Evolutionary conservation across 2,113 vertebrate species (phyloP).

Genomic region (Erythrocercus mccallii): DNA sequence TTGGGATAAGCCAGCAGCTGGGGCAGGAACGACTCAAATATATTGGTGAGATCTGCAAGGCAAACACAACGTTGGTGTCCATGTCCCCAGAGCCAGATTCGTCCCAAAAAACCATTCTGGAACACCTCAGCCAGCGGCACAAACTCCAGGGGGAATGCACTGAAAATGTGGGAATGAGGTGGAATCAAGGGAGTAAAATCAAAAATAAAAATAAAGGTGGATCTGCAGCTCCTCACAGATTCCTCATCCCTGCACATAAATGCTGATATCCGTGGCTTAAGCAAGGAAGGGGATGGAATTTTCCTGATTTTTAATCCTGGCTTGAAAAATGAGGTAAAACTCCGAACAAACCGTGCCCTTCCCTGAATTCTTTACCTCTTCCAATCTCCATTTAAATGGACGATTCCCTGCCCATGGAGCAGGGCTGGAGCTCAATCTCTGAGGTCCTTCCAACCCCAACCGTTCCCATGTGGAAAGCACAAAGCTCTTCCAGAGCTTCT

Average conservation of each 20-base stretch:
- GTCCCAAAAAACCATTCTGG: not conserved
- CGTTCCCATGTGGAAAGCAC: no score
- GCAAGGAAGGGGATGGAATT: not conserved
- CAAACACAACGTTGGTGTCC: rapidly evolving
- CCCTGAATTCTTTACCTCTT: not conserved
- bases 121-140: not conserved
- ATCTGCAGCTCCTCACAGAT: not conserved
- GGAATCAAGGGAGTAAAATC: not conserved
- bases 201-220: not conserved
- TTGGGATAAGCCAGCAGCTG: slow-evolving; percentile 98
- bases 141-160: rapidly evolving
- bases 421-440: not conserved
- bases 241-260: rapidly evolving
- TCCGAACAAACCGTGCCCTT: rapidly evolving
- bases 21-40: slow-evolving; percentile 98
- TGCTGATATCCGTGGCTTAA: not conserved
- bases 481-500: no score
- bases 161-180: rapidly evolving
- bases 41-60: slow-evolving; percentile 94
- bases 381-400: not conserved
- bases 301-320: not conserved
- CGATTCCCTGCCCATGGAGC: not conserved
- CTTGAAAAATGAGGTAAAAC: not conserved
- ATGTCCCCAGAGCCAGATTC: rapidly evolving
- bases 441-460: not conserved